Evolutionary conservation across 1,140 invertebrate genomes (phyloP).

Genomic region (Apis florea): DNA sequence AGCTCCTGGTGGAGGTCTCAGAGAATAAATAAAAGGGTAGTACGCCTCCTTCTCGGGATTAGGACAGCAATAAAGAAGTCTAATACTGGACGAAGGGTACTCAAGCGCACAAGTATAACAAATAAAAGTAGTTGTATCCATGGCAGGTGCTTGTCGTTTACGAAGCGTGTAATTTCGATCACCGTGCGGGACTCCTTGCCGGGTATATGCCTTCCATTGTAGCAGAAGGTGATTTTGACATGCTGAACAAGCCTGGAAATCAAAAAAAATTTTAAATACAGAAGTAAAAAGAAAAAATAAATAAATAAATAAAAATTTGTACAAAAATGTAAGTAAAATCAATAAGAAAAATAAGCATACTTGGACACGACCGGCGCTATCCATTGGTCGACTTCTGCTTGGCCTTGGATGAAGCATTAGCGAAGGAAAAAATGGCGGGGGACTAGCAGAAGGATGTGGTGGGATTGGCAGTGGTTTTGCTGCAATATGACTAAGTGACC

Average conservation of each 20-base stretch:
- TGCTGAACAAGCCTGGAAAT: conserved; percentile 85
- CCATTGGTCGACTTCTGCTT: conserved; percentile 90
- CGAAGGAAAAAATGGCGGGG: conserved; percentile 91
- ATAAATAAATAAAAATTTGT: no score
- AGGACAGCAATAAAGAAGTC: conserved; percentile 90
- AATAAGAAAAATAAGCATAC: conserved; percentile 42
- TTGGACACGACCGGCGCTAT: conserved; percentile 88
- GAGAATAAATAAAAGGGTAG: conserved; percentile 91
- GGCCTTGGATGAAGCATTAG: conserved; percentile 91
- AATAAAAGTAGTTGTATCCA: conserved; percentile 88
- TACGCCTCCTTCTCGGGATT: conserved; percentile 92
- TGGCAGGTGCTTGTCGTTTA: conserved; percentile 84
- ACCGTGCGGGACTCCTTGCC: conserved; percentile 85
- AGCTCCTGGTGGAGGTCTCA: conserved; percentile 89
- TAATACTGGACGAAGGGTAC: conserved; percentile 87
- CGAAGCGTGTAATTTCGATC: conserved; percentile 90
- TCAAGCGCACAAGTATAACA: conserved; percentile 93
- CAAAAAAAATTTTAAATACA: conserved; percentile 11
- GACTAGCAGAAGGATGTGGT: conserved; percentile 73
- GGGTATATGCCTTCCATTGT: conserved; percentile 87
- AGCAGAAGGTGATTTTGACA: conserved; percentile 90
- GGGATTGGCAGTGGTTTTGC: conserved; percentile 81
- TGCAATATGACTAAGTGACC: conserved; percentile 85
- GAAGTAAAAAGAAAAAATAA: not conserved
- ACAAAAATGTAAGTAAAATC: no score